Conservation (phyloP, 2,113 vertebrate genomes). For the Chamaea fasciata region DNA sequence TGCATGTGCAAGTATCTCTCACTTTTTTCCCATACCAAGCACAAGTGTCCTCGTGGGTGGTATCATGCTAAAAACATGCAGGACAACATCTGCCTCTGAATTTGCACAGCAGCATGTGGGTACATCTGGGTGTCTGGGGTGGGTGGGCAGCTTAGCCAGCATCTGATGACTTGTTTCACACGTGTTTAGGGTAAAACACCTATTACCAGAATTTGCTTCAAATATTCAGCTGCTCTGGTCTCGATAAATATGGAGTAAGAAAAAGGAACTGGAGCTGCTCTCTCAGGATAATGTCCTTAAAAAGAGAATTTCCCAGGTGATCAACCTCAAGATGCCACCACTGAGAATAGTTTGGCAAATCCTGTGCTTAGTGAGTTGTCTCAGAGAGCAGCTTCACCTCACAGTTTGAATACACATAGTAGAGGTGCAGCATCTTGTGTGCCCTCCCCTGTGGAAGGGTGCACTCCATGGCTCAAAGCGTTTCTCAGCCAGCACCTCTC, state of each 20-base stretch:
- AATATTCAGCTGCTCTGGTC: neutral
- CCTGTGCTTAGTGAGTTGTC: neutral
- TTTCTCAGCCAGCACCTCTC: neutral
- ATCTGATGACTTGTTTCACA: neutral
- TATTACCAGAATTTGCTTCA: neutral
- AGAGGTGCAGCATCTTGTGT: neutral
- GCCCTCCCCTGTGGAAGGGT: neutral
- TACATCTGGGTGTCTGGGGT: neutral
- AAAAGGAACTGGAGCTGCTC: slow-evolving; percentile 25
- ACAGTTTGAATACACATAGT: neutral
- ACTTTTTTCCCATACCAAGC: neutral
- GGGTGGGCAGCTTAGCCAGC: neutral
- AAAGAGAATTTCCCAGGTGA: slow-evolving; percentile 12
- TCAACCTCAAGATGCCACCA: neutral
- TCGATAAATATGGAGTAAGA: slow-evolving; percentile 19
- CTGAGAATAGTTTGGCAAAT: slow-evolving; percentile 19
- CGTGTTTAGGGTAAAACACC: neutral
- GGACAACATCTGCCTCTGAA: neutral
- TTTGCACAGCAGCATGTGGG: neutral
- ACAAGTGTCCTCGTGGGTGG: neutral
- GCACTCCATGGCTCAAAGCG: neutral
- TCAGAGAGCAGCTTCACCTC: neutral
- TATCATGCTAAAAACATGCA: neutral
- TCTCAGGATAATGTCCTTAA: neutral
- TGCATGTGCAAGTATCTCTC: neutral